Percentiles rank a stretch among this genome's conserved stretches.
Evolutionary conservation across 2,888 invertebrate genomes (phyloP).

Genomic region (Loripinus fragilis): DNA sequence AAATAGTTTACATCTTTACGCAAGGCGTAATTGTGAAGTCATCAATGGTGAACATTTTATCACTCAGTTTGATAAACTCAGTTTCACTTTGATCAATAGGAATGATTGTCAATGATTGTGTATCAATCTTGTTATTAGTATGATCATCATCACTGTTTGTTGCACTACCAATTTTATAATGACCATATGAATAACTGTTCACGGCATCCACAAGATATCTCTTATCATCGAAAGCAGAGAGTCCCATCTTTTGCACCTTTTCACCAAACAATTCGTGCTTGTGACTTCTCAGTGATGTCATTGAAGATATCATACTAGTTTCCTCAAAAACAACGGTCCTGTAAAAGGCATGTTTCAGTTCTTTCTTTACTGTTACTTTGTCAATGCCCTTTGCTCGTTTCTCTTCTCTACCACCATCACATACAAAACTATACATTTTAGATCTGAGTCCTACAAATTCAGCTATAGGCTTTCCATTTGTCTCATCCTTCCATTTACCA

Average conservation of each 20-base stretch:
- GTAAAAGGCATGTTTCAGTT: too few relatives aligned
- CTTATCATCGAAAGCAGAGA: too few relatives aligned
- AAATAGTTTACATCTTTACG: background rate
- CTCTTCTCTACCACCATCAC: background rate
- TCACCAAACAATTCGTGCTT: too few relatives aligned
- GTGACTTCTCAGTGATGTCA: too few relatives aligned
- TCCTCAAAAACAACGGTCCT: too few relatives aligned
- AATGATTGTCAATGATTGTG: background rate
- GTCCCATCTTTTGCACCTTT: too few relatives aligned
- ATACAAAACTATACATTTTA: background rate
- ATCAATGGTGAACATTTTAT: background rate
- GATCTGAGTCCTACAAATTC: conserved; percentile 6
- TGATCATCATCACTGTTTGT: too few relatives aligned
- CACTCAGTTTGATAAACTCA: background rate
- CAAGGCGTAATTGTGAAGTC: background rate
- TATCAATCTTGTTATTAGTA: background rate
- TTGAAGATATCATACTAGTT: too few relatives aligned
- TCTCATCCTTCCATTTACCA: conserved; percentile 4
- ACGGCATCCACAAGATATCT: too few relatives aligned
- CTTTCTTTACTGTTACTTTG: background rate
- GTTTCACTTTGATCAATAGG: background rate
- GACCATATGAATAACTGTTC: too few relatives aligned
- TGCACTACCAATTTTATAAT: too few relatives aligned
- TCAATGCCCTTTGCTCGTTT: background rate
- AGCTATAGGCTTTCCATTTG: background rate